Base-by-base conservation (phyloP, 2,113 vertebrate genomes). In the Cochlearius cochlearius region DNA sequence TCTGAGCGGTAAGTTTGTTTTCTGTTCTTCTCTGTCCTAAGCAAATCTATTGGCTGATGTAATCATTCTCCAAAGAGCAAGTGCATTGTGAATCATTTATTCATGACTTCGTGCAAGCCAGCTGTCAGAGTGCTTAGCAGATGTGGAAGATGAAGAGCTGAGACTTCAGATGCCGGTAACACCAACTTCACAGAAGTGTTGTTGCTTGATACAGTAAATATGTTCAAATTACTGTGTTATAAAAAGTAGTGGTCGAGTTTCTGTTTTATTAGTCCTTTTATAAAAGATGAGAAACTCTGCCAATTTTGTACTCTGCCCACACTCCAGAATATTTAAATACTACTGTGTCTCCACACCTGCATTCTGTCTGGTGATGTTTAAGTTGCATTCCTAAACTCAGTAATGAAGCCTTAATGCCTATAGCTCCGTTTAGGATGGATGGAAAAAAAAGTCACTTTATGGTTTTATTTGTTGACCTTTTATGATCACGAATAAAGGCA, bases 11-110 rank as follows among this genome's bases (percentile, higher is more conserved):
- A 81, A 89, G 52, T 85, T 71, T 58, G 38, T 21, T 39, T 90
- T 91, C 77, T 91, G 26, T n/a, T 89, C 50, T 83, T 78, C 39
- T 87, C 69, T 64, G 53, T 52, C 52, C 36, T 63, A 66, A 59
- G 67, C 39, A 77, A 69, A 91, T 64, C 66, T 78, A 55, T 20
- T 81, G 80, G 81, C 68, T 87, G 50, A 60, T 27, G 41, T 15
- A 88, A 91, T 58, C 10, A 81, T 67, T 85, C 84, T 92, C 87
- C 86, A 96, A 94, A 92, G 60, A 87, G 68, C 8, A 50, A 85
- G 38, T 32, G 62, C 68, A 79, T 76, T 76, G 29, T 85, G 60
- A 89, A 91, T 91, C 84, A 96, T 84, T 92, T 89, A 96, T 91
- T 63, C 0, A 8, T 67, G 73, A 89, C 47, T 76, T 86, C 68